Evolutionary conservation across 1,140 invertebrate species (phyloP), one percentile per base, ranked within the genome.

Genomic region (Drosophila takahashii): DNA sequence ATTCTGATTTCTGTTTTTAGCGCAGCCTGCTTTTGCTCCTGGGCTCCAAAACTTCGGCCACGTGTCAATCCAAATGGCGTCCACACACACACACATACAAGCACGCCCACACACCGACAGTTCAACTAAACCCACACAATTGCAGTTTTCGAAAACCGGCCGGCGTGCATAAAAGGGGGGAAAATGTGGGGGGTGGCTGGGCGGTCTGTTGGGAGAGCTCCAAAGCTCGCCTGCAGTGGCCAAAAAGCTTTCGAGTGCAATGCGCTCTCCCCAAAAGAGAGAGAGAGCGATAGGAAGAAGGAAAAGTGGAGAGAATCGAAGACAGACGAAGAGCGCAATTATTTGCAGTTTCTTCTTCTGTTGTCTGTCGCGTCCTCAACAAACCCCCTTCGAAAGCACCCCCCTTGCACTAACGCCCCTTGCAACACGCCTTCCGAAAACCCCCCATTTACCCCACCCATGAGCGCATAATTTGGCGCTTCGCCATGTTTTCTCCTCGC

Each of bases 391-490:
- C 13, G n/a, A 32, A n/a, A 4, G 13, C 13, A 56, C 27, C 37
- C 37, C 16, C 37, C 37, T 16, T 32, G 11, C 9, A 16, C 7
- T 10, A 15, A 13, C 18, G 56, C 37, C 26, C 36, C 39, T 47
- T 51, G 41, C 27, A 36, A 16, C 36, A 37, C 22, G 16, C 53
- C 15, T 22, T 1, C 22, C 1, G 22, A 22, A 22, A 22, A 36
- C 18, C n/a, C 34, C 48, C 32, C 34, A 15, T 62, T 32, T 37
- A 47, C 60, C 52, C 76, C 44, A 39, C 50, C 71, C 79, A 89
- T 87, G 84, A 70, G 84, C 81, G 84, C 79, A 87, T 84, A 87
- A 89, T 87, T 87, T 87, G 84, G 84, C 84, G 85, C 84, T 87
- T 84, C 76, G 84, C 84, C 84, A 87, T 87, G 79, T 89, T 89